phyloP scores from a whole-genome alignment of 2,797 vertebrate species.

The Ciconia nigra region DNA sequence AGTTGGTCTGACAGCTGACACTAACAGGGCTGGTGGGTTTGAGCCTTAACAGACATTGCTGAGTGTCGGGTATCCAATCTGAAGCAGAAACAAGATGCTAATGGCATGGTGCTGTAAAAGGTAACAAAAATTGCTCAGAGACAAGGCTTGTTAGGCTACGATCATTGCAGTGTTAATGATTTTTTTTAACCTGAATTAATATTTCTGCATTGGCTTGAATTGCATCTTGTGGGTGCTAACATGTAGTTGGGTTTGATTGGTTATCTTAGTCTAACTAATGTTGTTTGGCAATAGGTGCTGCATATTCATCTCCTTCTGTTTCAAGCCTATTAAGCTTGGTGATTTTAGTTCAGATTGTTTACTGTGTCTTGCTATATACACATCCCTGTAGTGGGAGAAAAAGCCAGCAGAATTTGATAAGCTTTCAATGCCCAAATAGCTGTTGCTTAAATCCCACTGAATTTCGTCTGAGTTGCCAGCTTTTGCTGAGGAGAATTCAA shows the following conservation, averaged over 20 bases:
- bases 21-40: neutral
- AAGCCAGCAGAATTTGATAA: neutral
- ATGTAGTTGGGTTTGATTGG: neutral
- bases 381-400: neutral
- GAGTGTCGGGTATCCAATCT: rapidly evolving
- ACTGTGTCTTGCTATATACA: neutral
- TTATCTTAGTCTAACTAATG: neutral
- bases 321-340: neutral
- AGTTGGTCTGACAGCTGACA: neutral
- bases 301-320: neutral
- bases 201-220: neutral
- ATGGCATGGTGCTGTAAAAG: neutral
- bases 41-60: neutral
- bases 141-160: neutral
- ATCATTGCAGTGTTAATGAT: neutral
- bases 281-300: neutral
- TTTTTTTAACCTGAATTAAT: neutral
- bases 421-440: neutral
- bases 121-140: neutral
- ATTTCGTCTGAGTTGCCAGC: conserved; percentile 14
- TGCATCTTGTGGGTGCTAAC: neutral
- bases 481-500: conserved; percentile 15
- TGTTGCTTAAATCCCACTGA: neutral
- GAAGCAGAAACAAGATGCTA: neutral
- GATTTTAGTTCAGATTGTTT: conserved; percentile 8